Evolutionary conservation across 1,140 invertebrate species (phyloP).

Genomic region (Reticulitermes speratus): DNA sequence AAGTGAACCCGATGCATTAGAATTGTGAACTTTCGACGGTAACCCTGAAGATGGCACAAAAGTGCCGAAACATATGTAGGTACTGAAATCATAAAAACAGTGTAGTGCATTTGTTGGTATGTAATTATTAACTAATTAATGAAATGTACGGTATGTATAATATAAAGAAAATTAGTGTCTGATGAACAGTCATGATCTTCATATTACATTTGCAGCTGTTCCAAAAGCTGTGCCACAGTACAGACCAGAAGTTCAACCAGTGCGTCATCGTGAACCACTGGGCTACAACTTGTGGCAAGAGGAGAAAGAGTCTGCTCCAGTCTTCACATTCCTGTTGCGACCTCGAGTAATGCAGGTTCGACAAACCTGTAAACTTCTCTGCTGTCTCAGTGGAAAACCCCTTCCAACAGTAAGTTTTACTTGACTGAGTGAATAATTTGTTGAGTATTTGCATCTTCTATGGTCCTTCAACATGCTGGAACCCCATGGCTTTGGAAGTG

Average conservation of each 20-base stretch:
- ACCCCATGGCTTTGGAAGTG: too few relatives aligned
- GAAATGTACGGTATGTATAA: too few relatives aligned
- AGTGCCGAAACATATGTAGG: too few relatives aligned
- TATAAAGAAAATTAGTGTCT: not conserved
- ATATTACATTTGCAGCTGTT: constrained; percentile 58
- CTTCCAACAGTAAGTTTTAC: constrained; percentile 72
- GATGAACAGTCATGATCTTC: not conserved
- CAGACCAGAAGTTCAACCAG: constrained; percentile 67
- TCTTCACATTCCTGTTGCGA: constrained; percentile 95
- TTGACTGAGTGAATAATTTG: too few relatives aligned
- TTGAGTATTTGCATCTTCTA: too few relatives aligned
- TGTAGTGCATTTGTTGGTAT: too few relatives aligned
- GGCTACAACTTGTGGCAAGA: constrained; percentile 86
- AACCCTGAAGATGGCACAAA: too few relatives aligned
- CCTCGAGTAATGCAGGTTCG: constrained; percentile 96
- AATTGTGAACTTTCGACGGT: too few relatives aligned
- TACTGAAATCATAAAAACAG: too few relatives aligned
- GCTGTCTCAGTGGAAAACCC: constrained; percentile 92
- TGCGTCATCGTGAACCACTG: constrained; percentile 76
- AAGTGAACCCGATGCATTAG: too few relatives aligned
- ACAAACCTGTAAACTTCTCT: constrained; percentile 94
- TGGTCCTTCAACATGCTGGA: too few relatives aligned
- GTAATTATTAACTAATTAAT: too few relatives aligned
- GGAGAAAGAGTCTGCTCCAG: constrained; percentile 84
- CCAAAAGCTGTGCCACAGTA: constrained; percentile 80